Percentiles rank a stretch among this genome's conserved stretches.
Conservation (phyloP, 2,888 invertebrate species). For the Timandra comae region DNA sequence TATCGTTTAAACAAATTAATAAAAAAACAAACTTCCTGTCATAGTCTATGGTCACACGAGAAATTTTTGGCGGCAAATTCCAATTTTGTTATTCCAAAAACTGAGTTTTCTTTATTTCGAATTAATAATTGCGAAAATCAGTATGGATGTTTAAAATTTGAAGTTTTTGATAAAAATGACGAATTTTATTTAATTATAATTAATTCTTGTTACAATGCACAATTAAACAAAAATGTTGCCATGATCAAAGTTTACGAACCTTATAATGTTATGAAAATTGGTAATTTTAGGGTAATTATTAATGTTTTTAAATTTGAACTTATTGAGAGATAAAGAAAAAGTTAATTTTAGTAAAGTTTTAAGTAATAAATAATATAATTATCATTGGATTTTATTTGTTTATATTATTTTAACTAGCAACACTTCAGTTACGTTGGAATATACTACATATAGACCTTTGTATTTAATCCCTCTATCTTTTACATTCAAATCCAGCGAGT, state of each 20-base stretch:
- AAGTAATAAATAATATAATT: too few relatives aligned
- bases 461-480: too few relatives aligned
- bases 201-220: slow-evolving; percentile 39
- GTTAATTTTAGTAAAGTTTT: too few relatives aligned
- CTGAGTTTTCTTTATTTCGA: slow-evolving; percentile 37
- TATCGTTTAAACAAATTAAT: slow-evolving; percentile 54
- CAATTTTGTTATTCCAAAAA: slow-evolving; percentile 56
- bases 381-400: too few relatives aligned
- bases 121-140: slow-evolving; percentile 42
- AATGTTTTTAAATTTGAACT: slow-evolving; percentile 62
- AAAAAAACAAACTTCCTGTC: slow-evolving; percentile 59
- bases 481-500: too few relatives aligned
- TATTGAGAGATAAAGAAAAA: slow-evolving; percentile 5
- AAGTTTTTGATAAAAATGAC: slow-evolving; percentile 35
- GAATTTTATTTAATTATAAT: slow-evolving; percentile 43
- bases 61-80: slow-evolving; percentile 61
- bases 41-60: slow-evolving; percentile 75
- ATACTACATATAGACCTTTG: too few relatives aligned
- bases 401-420: too few relatives aligned
- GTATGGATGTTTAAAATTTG: slow-evolving; percentile 50
- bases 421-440: too few relatives aligned
- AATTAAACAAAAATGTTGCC: slow-evolving; percentile 29
- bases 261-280: slow-evolving; percentile 35
- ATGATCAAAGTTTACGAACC: slow-evolving; percentile 55
- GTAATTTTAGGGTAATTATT: slow-evolving; percentile 39